Base-by-base conservation (phyloP, 2,888 invertebrate species). In the Acronicta aceris region DNA sequence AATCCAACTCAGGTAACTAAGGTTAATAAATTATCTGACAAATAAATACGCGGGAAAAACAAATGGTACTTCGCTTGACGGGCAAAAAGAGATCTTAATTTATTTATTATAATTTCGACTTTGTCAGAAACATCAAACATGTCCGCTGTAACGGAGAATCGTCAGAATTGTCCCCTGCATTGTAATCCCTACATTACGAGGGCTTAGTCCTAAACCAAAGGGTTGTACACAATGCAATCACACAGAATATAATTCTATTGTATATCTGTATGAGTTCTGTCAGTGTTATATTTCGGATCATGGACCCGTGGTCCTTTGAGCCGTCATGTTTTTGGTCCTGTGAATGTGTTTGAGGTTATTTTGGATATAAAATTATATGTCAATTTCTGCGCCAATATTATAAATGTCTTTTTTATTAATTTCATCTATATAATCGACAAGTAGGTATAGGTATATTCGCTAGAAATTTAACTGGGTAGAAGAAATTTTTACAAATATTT, bases 171-270 rank as follows among this genome's bases (percentile, higher is more conserved):
- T 63, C 65, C 78, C 76, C 52, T 42, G 56, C 57, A 47, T 76
- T 76, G 66, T 76, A 72, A 76, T 76, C 66, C 65, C 17, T 47
- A 56, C 51, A 76, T 76, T 78, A 78, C 78, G 65, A 63, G 66
- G 73, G 78, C 30, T 78, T 61, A 76, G 27, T 30, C 13, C 8
- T 36, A 68, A 71, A 61, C 55, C 30, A 76, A 76, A 78, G 75
- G 75, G 75, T 71, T 75, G 54, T 54, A 55, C 57, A 76, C 78
- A 76, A 76, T 70, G 62, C 71, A 75, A 69, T 78, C 76, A 76
- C 58, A 78, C 74, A 73, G 63, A 72, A 73, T 66, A 76, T 72
- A 73, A 72, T 59, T 69, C 76, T 61, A 61, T 78, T 76, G 78
- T 70, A 38, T 16, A 15, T 49, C 51, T 69, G 45, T 73, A 47